These are phyloP conservation scores for Chrysomallon squamiferum DNA, from an alignment of 1,140 invertebrate species.

Conservation along the genomic window DNA sequence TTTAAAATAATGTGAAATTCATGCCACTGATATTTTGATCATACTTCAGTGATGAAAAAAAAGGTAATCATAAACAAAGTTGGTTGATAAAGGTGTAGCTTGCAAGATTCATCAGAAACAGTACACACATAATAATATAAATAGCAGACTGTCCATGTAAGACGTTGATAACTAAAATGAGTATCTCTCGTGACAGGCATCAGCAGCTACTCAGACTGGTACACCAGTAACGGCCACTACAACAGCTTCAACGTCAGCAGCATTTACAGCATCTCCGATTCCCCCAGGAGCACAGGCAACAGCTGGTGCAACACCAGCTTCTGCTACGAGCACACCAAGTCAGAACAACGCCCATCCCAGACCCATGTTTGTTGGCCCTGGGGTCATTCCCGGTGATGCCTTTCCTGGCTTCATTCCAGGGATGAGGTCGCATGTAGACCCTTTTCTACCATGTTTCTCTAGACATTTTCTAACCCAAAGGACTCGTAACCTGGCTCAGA, in stretches of 20 bases:
- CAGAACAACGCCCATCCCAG: slow-evolving; percentile 21
- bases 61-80: no score
- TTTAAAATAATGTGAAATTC: no score
- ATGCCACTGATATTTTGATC: no score
- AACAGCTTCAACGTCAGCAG: neutral
- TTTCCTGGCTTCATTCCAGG: neutral
- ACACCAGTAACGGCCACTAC: neutral
- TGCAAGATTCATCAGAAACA: no score
- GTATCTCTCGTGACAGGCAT: no score
- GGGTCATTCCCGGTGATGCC: slow-evolving; percentile 14
- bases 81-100: no score
- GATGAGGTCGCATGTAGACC: slow-evolving; percentile 65
- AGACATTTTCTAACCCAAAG: slow-evolving; percentile 41
- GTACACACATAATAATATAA: no score
- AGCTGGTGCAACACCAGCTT: slow-evolving; percentile 15
- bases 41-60: no score
- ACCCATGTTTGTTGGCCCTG: slow-evolving; percentile 8
- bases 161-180: no score
- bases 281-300: slow-evolving; percentile 22
- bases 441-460: slow-evolving; percentile 71
- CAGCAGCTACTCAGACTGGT: neutral
- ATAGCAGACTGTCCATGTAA: no score
- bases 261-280: slow-evolving; percentile 15
- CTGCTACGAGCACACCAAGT: slow-evolving; percentile 13
- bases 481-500: slow-evolving; percentile 17